Base-by-base conservation (phyloP, 2,113 vertebrate species). In the Speoplatyrhinus poulsoni region DNA sequence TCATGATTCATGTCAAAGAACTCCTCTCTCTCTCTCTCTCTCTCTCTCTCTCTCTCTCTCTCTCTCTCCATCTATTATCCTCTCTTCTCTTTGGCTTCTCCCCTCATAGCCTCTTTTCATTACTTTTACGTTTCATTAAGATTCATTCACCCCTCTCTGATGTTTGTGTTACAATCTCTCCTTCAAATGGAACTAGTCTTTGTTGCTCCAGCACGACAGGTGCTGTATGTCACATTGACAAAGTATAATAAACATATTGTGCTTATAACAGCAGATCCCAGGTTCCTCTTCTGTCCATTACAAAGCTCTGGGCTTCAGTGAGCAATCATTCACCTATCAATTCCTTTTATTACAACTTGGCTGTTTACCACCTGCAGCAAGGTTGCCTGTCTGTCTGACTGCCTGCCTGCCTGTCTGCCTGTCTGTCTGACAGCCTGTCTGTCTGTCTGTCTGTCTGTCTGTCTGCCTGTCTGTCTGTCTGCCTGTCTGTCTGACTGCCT, bases 1-100 rank as follows among this genome's bases (percentile, higher is more conserved):
- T 91, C 88, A 89, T 90, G 87, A 90, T 88, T 91, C 87, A 89
- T 90, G 69, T 87, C 82, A 59, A 82, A 70, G n/a, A n/a, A n/a
- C 67, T 69, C 66, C 68, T 83, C 70, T 60, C 36, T 49, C 67
- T 70, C 66, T 52, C 58, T 46, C 15, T 58, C 66, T 10, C 61
- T 17, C n/a, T 13, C 47, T 55, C 54, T 47, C 55, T 36, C 68
- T n/a, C 49, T 50, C 16, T 72, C 72, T 48, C 63, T 67, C 65
- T 57, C 59, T 61, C 55, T 62, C 72, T 74, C 36, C 46, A 15
- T 75, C 72, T 69, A 76, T 62, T 26, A 26, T 26, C 13, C 70
- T 41, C 58, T 60, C 70, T 82, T 48, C 41, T 57, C 32, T 11
- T 12, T 65, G 26, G 26, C 26, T 11, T 15, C 19, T 60, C 67